phyloP scores from a whole-genome alignment of 2,888 invertebrate genomes.

The Gastracanthus pulcherrimus region DNA sequence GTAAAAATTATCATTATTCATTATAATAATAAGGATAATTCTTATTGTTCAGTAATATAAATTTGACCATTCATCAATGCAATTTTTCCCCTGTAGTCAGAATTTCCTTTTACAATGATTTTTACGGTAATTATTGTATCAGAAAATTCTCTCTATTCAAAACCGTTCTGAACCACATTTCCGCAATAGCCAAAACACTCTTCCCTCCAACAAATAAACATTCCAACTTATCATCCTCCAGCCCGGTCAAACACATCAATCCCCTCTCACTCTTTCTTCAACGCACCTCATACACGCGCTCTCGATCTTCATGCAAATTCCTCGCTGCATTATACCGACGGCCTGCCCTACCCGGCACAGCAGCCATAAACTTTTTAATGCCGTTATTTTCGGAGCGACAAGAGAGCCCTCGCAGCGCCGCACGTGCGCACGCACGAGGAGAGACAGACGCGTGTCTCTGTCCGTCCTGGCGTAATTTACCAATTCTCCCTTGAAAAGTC shows the following conservation, averaged over 20 bases:
- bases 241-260: not conserved
- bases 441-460: not conserved
- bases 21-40: no score
- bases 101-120: no score
- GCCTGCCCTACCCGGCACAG: not conserved
- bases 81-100: no score
- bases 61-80: no score
- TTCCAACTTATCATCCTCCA: constrained; percentile 2
- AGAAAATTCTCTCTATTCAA: no score
- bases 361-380: constrained; percentile 31
- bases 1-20: no score
- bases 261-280: not conserved
- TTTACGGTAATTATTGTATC: no score
- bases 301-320: not conserved
- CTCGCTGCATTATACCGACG: not conserved
- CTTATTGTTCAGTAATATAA: no score
- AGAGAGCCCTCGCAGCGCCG: not conserved
- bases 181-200: not conserved
- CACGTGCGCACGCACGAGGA: no score
- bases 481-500: constrained; percentile 7
- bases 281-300: no score
- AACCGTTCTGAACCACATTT: no score
- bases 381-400: constrained; percentile 18
- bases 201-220: not conserved
- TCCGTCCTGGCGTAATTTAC: not conserved